Evolutionary conservation across 2,888 invertebrate species (phyloP), one percentile per base, ranked within the genome.

Genomic region (Apodemia hepburni): DNA sequence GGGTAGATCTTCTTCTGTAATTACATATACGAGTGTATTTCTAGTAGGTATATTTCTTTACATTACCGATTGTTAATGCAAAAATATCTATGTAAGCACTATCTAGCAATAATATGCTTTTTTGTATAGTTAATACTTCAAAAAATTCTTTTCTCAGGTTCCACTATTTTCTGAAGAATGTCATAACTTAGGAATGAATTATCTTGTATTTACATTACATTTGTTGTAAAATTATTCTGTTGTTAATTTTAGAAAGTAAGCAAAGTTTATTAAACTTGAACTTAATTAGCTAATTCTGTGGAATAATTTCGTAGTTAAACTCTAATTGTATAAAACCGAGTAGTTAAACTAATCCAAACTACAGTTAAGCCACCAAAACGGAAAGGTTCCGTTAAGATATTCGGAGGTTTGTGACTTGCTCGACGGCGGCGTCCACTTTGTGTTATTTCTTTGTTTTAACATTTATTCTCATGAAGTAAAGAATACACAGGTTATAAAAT

Each of bases 321-420:
- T 54, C 27, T 17, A 47, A 47, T 47, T 57, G 29, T 27, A 57
- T 27, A 8, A 22, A 57, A 6, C 54, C 54, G 54, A 57, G 11
- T 57, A 54, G 54, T 27, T 29, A 57, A 29, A 57, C 54, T 57
- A 57, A 57, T 29, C 54, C 54, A 57, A 57, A 29, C 29, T 57
- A 57, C 54, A 57, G 54, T 57, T 57, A 57, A 57, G 54, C 54
- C n/a, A 57, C 54, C 7, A 57, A 57, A 57, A 57, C 27, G 29
- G 54, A 57, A 57, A 57, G 27, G 54, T 57, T 57, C 54, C 54
- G 54, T 57, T 57, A 57, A 57, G 11, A 57, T 29, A 29, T 57
- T 57, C n/a, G 15, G 57, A 57, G 54, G 54, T 27, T 57, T 57
- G 57, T 29, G 6, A 57, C 57, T 57, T 29, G 15, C 15, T 15